Percentiles rank a stretch among this genome's conserved stretches.
Evolutionary conservation across 2,113 vertebrate genomes (phyloP).

Genomic region (Pampusana beccarii): DNA sequence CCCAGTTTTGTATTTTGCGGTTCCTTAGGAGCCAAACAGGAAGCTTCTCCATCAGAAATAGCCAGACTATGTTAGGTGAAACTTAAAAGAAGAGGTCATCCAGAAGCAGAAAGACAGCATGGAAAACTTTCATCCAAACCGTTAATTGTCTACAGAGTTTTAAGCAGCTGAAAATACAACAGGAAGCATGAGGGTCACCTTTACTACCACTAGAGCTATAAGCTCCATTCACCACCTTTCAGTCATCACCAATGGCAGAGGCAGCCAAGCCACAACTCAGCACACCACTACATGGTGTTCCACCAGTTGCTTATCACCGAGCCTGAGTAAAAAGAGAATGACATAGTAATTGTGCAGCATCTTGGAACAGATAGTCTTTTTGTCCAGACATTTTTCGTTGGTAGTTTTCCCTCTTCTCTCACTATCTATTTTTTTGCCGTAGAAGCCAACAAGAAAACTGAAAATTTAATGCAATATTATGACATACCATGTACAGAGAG

Average conservation of each 20-base stretch:
- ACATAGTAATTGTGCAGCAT: neutral
- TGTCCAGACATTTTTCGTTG: conserved; percentile 5
- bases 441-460: conserved; percentile 27
- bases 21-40: neutral
- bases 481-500: neutral
- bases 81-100: neutral
- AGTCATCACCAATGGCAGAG: rapidly evolving
- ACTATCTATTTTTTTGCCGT: conserved; percentile 43
- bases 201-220: neutral
- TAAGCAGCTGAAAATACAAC: neutral
- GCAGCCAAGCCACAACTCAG: neutral
- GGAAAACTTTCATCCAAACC: neutral
- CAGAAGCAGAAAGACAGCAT: neutral
- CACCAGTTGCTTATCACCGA: neutral
- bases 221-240: neutral
- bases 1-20: neutral
- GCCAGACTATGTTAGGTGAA: neutral
- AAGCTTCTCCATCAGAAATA: neutral
- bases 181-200: neutral
- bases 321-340: neutral
- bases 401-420: neutral
- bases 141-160: neutral
- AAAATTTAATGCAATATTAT: conserved; percentile 55
- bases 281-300: neutral
- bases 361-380: conserved; percentile 33